These are phyloP conservation scores for Nasua narica DNA, from an alignment of 2,797 vertebrate species.

Conservation along the genomic window DNA sequence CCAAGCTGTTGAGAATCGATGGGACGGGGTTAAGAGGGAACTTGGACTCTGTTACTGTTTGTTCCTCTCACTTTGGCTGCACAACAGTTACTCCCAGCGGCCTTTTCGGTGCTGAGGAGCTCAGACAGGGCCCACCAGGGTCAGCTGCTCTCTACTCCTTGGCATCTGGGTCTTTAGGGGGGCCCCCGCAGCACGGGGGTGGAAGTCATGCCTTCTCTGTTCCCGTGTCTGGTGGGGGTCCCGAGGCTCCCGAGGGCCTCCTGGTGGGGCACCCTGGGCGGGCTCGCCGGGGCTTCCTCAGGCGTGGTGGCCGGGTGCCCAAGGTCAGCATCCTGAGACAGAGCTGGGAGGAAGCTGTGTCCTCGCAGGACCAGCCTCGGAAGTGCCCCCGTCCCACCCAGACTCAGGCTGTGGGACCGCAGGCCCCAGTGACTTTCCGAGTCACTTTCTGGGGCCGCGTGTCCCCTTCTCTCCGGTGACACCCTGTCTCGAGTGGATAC, in stretches of 20 bases:
- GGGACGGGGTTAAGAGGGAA: no score
- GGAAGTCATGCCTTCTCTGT: no score
- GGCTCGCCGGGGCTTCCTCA: not conserved
- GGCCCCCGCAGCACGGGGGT: fast-evolving
- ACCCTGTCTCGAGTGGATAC: no score
- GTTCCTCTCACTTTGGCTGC: not conserved
- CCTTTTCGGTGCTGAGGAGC: not conserved
- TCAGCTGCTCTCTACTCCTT: not conserved
- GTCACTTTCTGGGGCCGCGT: no score
- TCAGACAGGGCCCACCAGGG: fast-evolving
- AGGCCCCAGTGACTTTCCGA: no score
- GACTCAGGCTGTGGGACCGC: not conserved
- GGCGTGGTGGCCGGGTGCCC: not conserved
- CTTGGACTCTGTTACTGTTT: not conserved
- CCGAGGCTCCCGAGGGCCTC: fast-evolving
- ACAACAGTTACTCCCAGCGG: fast-evolving
- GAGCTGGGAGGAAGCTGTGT: not conserved
- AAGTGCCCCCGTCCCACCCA: no score
- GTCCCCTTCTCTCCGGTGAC: not conserved
- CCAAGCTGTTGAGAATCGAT: fast-evolving
- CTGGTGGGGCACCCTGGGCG: fast-evolving
- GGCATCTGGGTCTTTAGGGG: fast-evolving
- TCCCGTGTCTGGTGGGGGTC: not conserved
- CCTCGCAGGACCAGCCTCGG: no score
- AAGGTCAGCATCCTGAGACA: not conserved